Evolutionary conservation across 2,888 invertebrate genomes (phyloP).

Genomic region (Asteroscopus sphinx): DNA sequence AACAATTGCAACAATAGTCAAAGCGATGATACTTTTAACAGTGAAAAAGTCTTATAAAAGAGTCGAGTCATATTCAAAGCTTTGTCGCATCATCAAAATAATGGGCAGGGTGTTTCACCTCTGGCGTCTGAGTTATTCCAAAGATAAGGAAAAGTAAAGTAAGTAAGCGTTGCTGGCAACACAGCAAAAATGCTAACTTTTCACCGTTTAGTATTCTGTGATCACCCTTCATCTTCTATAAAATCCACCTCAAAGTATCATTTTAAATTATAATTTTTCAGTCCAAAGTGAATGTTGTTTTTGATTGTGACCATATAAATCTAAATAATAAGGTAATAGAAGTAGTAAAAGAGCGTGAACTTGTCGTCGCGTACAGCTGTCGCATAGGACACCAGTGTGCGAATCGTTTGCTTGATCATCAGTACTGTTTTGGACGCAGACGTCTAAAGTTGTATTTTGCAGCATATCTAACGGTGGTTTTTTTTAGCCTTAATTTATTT

Average conservation of each 20-base stretch:
- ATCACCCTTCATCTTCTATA: constrained; percentile 1
- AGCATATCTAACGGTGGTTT: too few species aligned
- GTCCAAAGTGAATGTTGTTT: too few species aligned
- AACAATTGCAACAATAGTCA: constrained; percentile 62
- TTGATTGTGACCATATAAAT: too few species aligned
- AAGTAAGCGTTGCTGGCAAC: constrained; percentile 62
- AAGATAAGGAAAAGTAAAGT: constrained; percentile 71
- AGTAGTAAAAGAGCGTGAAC: too few species aligned
- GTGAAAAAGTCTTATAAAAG: constrained; percentile 64
- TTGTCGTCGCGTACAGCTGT: too few species aligned
- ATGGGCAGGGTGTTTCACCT: constrained; percentile 75
- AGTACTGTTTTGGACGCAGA: too few species aligned
- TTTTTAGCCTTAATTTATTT: too few species aligned
- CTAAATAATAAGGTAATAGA: too few species aligned
- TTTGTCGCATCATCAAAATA: constrained; percentile 81
- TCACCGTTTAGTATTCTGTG: constrained; percentile 39
- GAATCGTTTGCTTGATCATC: too few species aligned
- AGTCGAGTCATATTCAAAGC: constrained; percentile 74
- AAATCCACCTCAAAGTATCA: background rate
- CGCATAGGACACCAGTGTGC: too few species aligned
- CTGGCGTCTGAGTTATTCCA: constrained; percentile 66
- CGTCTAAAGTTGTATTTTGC: too few species aligned
- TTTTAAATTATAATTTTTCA: background rate
- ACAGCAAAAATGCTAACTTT: constrained; percentile 61
- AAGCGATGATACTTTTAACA: constrained; percentile 63